Base-by-base conservation (phyloP, 2,888 invertebrate species). In the Ornithoptera alexandrae region DNA sequence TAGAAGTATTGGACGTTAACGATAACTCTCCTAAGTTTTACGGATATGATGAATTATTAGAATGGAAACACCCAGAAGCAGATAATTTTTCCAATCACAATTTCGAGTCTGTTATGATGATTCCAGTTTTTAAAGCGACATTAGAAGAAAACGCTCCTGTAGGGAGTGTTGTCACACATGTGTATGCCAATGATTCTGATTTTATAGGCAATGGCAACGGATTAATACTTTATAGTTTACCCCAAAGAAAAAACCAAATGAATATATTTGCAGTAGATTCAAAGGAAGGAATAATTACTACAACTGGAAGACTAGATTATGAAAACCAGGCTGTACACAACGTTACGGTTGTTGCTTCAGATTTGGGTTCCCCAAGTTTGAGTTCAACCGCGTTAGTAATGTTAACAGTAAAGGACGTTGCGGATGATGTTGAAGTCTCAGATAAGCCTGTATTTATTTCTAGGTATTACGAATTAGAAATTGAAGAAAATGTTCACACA, bases 131-230 rank as follows among this genome's bases (percentile, higher is more conserved):
- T 78, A 95, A 95, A 77, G 95, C 96, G 0, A 95, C 94, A 17
- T 89, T 97, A 22, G 94, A 95, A 73, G 96, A 97, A 82, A 96
- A 96, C 81, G 94, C 95, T 18, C 95, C 95, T 5, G 93, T 96
- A 0, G 97, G 97, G 15, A 95, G 95, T 57, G 90, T 95, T 61
- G 95, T 97, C 0, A 94, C 95, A 0, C 95, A 94, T 84, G 94
- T 97, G 2, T 95, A 94, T 72, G 97, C 97, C 0, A 97, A 97
- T 74, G 97, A 98, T 85, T 95, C 96, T 18, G 97, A 98, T 83
- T 97, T 96, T 76, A 88, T 95, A 60, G 96, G 96, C 1, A 97
- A 97, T 79, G 97, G 97, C n/a, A 97, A 97, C 79, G 97, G 97
- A 0, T 86, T 97, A 60, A 94, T 97, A 3, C 87, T 97, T 0